Conservation (phyloP, 2,113 vertebrate genomes). For the Nyctereutes procyonoides region DNA sequence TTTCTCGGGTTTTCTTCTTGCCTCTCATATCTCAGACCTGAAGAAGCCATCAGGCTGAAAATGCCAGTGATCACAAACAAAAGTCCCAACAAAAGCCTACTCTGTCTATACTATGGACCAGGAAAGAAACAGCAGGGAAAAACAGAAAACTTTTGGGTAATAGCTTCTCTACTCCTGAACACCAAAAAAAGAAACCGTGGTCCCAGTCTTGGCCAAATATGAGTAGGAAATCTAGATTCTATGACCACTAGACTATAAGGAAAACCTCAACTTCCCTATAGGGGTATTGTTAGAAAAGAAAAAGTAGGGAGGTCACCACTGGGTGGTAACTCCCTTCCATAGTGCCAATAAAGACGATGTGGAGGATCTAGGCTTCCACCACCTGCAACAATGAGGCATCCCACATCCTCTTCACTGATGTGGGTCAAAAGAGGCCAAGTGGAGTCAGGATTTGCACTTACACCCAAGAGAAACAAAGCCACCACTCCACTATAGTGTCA, state of each 20-base stretch:
- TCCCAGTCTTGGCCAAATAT: background rate
- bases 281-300: background rate
- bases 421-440: background rate
- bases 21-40: background rate
- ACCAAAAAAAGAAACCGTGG: background rate
- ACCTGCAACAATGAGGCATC: background rate
- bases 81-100: background rate
- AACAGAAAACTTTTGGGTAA: background rate
- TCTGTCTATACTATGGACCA: background rate
- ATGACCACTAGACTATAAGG: background rate
- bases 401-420: background rate
- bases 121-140: background rate
- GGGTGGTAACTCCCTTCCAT: background rate
- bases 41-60: background rate
- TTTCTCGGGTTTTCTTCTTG: background rate
- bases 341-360: accelerated
- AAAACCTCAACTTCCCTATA: background rate
- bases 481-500: background rate
- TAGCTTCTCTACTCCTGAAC: background rate
- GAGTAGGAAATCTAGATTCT: accelerated
- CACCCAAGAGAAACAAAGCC: background rate
- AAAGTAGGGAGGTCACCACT: background rate
- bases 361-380: background rate
- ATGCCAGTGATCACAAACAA: background rate
- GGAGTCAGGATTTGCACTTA: background rate